Percentiles rank a stretch among this genome's conserved stretches.
Conservation (phyloP, 1,140 invertebrate genomes). For the Tenebrio molitor region DNA sequence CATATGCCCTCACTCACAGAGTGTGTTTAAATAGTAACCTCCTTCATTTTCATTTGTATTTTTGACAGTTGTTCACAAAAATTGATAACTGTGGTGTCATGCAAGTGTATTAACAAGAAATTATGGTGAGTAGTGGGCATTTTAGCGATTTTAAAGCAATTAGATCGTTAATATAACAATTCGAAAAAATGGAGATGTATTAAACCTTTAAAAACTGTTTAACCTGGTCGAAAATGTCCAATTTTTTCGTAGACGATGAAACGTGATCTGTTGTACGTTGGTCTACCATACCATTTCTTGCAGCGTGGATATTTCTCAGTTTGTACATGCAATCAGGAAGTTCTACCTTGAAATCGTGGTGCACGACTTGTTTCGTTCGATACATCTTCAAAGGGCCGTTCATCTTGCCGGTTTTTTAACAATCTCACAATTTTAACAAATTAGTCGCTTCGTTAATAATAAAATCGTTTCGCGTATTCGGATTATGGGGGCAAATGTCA, state of each 20-base stretch:
- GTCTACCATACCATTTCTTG: conserved; percentile 59
- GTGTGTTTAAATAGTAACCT: conserved; percentile 47
- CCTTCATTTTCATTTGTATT: conserved; percentile 63
- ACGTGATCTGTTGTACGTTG: conserved; percentile 60
- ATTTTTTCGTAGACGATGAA: conserved; percentile 66
- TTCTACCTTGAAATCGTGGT: conserved; percentile 66
- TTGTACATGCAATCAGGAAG: conserved; percentile 74
- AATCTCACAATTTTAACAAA: conserved; percentile 5
- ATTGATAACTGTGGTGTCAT: conserved; percentile 67
- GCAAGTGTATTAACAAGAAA: conserved; percentile 56
- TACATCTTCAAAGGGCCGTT: conserved; percentile 70
- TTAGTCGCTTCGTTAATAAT: conserved; percentile 7
- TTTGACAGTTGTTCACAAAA: conserved; percentile 65
- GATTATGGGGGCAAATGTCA: conserved; percentile 19
- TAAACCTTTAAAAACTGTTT: conserved; percentile 79
- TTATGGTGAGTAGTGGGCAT: conserved; percentile 59
- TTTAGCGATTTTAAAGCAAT: conserved; percentile 43
- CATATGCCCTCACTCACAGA: neutral
- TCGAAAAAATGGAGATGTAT: conserved; percentile 51
- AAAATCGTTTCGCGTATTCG: conserved; percentile 30
- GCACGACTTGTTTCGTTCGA: conserved; percentile 69
- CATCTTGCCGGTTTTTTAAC: conserved; percentile 56
- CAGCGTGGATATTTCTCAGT: conserved; percentile 72
- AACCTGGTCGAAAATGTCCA: conserved; percentile 77
- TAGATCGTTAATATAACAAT: conserved; percentile 44